Base-by-base conservation (phyloP, 2,797 vertebrate species). In the Semaprochilodus insignis region DNA sequence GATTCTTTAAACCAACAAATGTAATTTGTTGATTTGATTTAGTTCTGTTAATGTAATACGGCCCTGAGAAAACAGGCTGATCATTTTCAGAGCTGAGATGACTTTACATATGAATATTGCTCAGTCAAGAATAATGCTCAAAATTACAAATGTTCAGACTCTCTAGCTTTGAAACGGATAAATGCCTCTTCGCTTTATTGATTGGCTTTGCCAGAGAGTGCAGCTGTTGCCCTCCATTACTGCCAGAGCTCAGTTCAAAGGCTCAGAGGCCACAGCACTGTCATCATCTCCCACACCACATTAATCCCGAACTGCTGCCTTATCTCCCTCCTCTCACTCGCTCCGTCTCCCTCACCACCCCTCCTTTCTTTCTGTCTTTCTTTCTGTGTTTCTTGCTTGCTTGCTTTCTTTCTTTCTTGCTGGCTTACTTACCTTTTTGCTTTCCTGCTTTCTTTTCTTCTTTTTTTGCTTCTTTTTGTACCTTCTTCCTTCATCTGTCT, bases 401-500 rank as follows among this genome's bases (percentile, higher is more conserved):
- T 88, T 14, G 66, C 25, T 81, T 55, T 93, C 94, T 89, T 67
- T 93, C 93, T 88, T 93, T 60, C 57, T 60, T 8, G 13, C 57
- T 60, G 57, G 3, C 57, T 21, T 6, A 1, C 4, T 60, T 21
- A 14, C n/a, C n/a, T n/a, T 23, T n/a, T n/a, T 27, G 1, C n/a
- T 63, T 63, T 63, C 23, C 10, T 63, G 25, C 23, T 27, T 63
- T 63, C 2, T 27, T 14, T 62, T 8, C 25, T 23, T 25, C 13
- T 62, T 63, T 11, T 15, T 62, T 62, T 62, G 5, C n/a, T 62
- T 62, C 13, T 11, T 23, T 2, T 55, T 40, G 6, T 40, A 40
- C 44, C 8, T 5, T 8, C 8, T 4, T 1, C 44, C 1, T 44
- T 1, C 44, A 5, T 8, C 10, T 4, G 1, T 10, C 44, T 7